Evolutionary conservation across 2,113 vertebrate species (phyloP).

Genomic region (Neolamprologus caudopunctatus): DNA sequence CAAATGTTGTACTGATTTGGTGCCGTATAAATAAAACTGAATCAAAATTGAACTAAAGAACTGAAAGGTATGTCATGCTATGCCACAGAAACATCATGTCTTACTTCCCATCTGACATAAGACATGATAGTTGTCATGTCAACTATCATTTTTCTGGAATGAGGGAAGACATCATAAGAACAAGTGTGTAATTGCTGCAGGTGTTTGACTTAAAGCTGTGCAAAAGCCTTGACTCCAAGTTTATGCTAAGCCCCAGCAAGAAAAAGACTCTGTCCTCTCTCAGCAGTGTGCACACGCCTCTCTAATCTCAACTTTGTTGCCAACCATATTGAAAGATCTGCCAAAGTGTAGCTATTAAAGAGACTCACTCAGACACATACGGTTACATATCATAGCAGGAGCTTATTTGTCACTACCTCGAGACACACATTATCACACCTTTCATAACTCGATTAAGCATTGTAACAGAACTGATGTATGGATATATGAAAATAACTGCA

Average conservation of each 20-base stretch:
- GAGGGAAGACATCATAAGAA: not conserved
- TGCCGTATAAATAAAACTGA: not conserved
- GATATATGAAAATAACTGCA: not conserved
- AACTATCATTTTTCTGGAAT: not conserved
- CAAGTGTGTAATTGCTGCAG: not conserved
- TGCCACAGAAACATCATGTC: not conserved
- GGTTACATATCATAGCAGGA: not conserved
- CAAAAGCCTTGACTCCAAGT: rapidly evolving
- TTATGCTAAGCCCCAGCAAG: not conserved
- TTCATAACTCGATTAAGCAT: not conserved
- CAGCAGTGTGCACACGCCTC: not conserved
- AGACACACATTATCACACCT: rapidly evolving
- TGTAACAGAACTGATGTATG: not conserved
- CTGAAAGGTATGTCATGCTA: not conserved
- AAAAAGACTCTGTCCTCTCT: not conserved
- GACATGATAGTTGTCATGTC: not conserved
- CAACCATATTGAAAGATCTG: not conserved
- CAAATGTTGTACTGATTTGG: not conserved
- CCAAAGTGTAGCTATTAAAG: not conserved
- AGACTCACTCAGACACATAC: not conserved
- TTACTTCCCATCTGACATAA: not conserved
- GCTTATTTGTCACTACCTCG: not conserved
- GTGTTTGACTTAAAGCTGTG: not conserved
- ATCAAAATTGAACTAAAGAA: not conserved
- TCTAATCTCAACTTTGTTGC: not conserved